These are phyloP conservation scores for Schlechtendalia chinensis DNA, from an alignment of 1,140 invertebrate species.

Conservation along the genomic window DNA sequence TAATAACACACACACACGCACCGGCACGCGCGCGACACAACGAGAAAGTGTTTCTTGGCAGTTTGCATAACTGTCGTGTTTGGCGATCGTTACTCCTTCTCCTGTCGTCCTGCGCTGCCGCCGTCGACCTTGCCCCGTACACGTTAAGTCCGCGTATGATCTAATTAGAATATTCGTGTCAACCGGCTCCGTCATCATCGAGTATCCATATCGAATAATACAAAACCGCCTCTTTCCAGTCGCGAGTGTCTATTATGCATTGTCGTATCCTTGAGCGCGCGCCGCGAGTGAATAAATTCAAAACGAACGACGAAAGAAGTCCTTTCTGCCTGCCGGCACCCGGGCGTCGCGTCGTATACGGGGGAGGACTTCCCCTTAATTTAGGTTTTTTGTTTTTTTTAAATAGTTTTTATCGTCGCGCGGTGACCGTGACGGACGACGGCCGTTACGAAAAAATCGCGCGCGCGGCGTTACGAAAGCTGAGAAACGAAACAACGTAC, in stretches of 20 bases:
- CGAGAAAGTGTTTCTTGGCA: conserved; percentile 30
- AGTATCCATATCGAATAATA: neutral
- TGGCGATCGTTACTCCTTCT: neutral
- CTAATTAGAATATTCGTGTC: conserved; percentile 45
- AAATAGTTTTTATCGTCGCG: no score
- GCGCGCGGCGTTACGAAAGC: neutral
- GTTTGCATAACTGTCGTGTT: conserved; percentile 38
- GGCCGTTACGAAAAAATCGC: neutral
- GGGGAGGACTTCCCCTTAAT: neutral
- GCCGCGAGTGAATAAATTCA: neutral
- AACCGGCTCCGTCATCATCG: neutral
- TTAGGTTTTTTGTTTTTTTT: neutral
- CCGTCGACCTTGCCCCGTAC: conserved; percentile 24
- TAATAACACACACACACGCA: neutral
- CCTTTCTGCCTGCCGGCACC: neutral
- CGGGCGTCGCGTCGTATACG: no score
- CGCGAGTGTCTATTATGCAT: no score
- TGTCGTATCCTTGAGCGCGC: neutral
- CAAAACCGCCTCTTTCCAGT: no score
- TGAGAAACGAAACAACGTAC: no score
- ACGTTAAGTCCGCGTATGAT: conserved; percentile 22
- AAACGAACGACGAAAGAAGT: conserved; percentile 12
- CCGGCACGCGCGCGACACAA: neutral
- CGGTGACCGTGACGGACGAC: no score
- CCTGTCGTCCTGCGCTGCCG: neutral